Base-by-base conservation (phyloP, 23 tunicate species). In the Styela clava region DNA sequence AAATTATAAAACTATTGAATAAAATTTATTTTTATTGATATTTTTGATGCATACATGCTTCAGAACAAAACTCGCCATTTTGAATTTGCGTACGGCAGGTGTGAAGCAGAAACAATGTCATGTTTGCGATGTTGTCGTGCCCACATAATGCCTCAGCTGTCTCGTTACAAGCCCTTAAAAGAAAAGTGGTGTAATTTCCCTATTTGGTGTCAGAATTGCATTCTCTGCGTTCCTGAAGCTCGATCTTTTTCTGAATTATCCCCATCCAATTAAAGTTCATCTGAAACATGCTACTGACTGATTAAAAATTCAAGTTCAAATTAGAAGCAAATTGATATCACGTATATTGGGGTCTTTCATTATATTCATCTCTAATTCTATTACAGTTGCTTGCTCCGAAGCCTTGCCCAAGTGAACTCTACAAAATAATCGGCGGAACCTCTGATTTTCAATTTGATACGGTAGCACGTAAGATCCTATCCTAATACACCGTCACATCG, bases 401-500 rank as follows among this genome's bases (percentile, higher is more conserved):
- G 56, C 56, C 12, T 7, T 44, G 56, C 56, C 12, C 9, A 5
- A 44, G 56, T 44, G 56, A 12, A 44, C 56, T 44, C 9, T 12
- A 12, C 56, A 12, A 44, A 44, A 44, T 44, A 30, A 71, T 71
- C 77, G 35, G 16, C 37, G 34, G 24, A 71, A 34, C 81, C 63
- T 44, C 64, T 52, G 81, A 76, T 76, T 76, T 52, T 22, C 81
- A 52, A 76, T 76, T 76, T 52, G 81, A 44, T 29, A 76, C 64
- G 81, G 81, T 76, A 16, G 24, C 35, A 32, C 37, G 16, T 71
- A 34, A 71, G 35, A 71, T 30, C 77, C 77, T 71, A 71, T 71
- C 77, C 37, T 71, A 71, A 71, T 71, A 71, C 77, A 71, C 77
- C 77, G 77, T 71, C 34, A 71, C 77, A 34, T 71, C 35, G 34